Evolutionary conservation across 2,797 vertebrate species (phyloP).

Genomic region (Botia almorhae): DNA sequence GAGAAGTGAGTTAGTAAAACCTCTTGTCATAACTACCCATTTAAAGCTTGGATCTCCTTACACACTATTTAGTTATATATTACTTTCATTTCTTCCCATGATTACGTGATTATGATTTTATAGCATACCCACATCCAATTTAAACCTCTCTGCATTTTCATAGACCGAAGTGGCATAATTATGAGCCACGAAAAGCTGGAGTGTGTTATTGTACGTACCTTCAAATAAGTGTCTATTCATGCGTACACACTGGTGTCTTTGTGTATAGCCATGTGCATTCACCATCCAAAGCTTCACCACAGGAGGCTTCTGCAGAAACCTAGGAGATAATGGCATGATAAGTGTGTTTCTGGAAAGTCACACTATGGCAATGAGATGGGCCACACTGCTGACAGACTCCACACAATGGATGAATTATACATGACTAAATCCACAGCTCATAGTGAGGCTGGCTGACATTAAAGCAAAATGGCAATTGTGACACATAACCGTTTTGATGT

Average conservation of each 20-base stretch:
- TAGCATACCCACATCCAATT: conserved; percentile 14
- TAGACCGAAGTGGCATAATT: conserved; percentile 33
- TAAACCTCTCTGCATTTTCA: not conserved
- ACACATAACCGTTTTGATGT: conserved; percentile 58
- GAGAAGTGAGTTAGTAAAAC: not conserved
- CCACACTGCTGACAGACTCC: conserved; percentile 34
- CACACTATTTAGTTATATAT: not conserved
- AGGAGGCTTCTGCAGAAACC: conserved; percentile 9
- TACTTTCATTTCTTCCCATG: not conserved
- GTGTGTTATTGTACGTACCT: not conserved
- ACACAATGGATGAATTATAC: conserved; percentile 55
- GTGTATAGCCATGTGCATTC: conserved; percentile 29
- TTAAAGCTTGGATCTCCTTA: not conserved
- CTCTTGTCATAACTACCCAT: not conserved
- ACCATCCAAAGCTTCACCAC: conserved; percentile 7
- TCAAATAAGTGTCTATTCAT: conserved; percentile 3
- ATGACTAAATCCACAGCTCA: conserved; percentile 44
- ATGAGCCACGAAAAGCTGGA: not conserved
- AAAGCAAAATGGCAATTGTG: conserved; percentile 64
- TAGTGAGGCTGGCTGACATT: conserved; percentile 55
- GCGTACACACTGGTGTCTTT: conserved; percentile 7
- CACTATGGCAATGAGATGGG: conserved; percentile 22
- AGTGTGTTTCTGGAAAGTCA: conserved; percentile 38
- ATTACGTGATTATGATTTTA: conserved; percentile 16
- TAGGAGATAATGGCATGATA: conserved; percentile 38